phyloP scores from a whole-genome alignment of 2,797 vertebrate genomes.

The Propithecus deckenii region DNA sequence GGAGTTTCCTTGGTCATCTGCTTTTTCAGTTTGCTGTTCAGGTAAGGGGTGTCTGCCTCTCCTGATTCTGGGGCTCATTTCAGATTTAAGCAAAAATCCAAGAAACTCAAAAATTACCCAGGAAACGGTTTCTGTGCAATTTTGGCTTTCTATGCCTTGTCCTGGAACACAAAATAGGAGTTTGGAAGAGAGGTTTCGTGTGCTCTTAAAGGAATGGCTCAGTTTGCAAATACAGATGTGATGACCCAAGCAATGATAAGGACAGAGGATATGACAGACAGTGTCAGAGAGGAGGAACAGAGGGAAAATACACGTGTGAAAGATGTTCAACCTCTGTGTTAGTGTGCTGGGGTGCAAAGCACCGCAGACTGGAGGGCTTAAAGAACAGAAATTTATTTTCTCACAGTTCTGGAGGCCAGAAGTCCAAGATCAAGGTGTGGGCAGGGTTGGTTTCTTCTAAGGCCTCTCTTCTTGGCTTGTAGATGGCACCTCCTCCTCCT shows the following conservation, averaged over 20 bases:
- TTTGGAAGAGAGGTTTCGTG: neutral
- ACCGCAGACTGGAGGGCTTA: neutral
- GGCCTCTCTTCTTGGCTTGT: neutral
- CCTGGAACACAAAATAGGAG: neutral
- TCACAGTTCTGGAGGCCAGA: neutral
- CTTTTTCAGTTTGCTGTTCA: slow-evolving; percentile 91
- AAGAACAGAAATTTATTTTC: neutral
- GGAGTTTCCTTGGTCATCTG: slow-evolving; percentile 91
- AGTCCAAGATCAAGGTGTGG: neutral
- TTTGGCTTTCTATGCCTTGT: neutral
- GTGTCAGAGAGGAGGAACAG: neutral
- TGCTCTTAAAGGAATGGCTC: neutral
- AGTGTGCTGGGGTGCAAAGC: neutral
- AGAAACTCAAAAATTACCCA: neutral
- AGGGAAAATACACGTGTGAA: neutral
- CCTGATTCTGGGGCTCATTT: neutral
- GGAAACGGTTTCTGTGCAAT: neutral
- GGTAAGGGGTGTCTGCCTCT: slow-evolving; percentile 81
- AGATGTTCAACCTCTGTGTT: neutral
- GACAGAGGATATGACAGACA: neutral
- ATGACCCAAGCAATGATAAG: neutral
- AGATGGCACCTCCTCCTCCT: neutral
- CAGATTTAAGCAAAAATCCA: neutral
- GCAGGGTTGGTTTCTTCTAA: neutral
- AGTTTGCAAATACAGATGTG: neutral